Evolutionary conservation across 2,888 invertebrate species (phyloP).

Genomic region (Stratiomys singularior): DNA sequence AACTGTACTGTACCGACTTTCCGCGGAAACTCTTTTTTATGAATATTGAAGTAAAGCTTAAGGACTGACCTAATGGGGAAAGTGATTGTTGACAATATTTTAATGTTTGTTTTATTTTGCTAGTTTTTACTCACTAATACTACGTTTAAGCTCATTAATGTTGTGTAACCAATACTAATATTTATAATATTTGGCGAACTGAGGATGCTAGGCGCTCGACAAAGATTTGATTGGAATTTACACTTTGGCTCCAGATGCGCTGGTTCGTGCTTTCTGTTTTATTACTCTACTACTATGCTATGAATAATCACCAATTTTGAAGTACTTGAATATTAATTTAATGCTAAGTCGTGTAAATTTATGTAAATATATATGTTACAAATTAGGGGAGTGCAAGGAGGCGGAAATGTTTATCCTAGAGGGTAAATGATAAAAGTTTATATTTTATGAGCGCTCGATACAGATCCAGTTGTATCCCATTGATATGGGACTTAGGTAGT

Average conservation of each 20-base stretch:
- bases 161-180: background rate
- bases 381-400: background rate
- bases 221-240: background rate
- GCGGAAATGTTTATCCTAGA: background rate
- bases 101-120: conserved; percentile 29
- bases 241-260: conserved; percentile 14
- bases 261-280: conserved; percentile 20
- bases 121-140: background rate
- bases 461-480: conserved; percentile 25
- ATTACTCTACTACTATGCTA: background rate
- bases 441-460: background rate
- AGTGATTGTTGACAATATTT: conserved; percentile 53
- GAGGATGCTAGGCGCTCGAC: background rate
- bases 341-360: conserved; percentile 16
- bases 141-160: background rate
- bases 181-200: background rate
- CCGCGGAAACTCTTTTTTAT: background rate
- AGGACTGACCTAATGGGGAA: conserved; percentile 34
- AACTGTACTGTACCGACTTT: background rate
- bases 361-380: background rate
- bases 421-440: background rate
- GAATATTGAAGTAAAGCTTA: background rate
- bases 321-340: conserved; percentile 19
- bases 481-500: background rate
- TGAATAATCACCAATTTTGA: background rate